Percentiles rank a stretch among this genome's conserved stretches.
Conservation (phyloP, 2,113 vertebrate species). For the Strigops habroptila region DNA sequence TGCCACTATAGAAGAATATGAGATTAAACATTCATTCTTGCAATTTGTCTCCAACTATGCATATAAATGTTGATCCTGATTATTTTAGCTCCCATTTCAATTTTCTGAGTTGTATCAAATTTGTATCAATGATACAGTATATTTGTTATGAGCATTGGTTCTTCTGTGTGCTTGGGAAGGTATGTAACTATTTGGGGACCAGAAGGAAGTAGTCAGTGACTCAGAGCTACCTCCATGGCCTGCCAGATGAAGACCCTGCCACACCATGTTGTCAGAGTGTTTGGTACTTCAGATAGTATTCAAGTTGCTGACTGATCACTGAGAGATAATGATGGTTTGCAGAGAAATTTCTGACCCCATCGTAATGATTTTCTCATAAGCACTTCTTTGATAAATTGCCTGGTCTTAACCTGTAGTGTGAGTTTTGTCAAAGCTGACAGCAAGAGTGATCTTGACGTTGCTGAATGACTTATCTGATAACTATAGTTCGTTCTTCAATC, state of each 20-base stretch:
- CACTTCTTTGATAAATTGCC: conserved; percentile 13
- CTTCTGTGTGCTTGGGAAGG: background rate
- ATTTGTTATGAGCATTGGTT: background rate
- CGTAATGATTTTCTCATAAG: background rate
- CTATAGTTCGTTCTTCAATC: background rate
- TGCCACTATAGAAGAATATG: background rate
- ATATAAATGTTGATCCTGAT: background rate
- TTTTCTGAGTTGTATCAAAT: background rate
- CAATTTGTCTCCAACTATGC: background rate
- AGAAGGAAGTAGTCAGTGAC: background rate
- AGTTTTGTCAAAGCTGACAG: conserved; percentile 17
- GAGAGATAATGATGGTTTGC: background rate
- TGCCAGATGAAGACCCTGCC: background rate
- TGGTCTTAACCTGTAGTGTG: background rate
- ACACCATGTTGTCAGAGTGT: background rate
- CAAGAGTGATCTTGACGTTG: background rate
- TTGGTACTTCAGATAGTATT: background rate
- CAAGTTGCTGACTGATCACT: background rate
- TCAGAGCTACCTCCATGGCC: background rate
- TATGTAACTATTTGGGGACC: background rate
- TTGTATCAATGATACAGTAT: background rate
- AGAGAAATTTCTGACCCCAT: conserved; percentile 7
- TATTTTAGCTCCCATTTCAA: background rate
- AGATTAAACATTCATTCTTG: background rate
- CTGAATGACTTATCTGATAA: background rate